A percentile compares a stretch with the other conserved stretches of the same genome.
Conservation (phyloP, 2,797 vertebrate species). For the Crypturellus tataupa region DNA sequence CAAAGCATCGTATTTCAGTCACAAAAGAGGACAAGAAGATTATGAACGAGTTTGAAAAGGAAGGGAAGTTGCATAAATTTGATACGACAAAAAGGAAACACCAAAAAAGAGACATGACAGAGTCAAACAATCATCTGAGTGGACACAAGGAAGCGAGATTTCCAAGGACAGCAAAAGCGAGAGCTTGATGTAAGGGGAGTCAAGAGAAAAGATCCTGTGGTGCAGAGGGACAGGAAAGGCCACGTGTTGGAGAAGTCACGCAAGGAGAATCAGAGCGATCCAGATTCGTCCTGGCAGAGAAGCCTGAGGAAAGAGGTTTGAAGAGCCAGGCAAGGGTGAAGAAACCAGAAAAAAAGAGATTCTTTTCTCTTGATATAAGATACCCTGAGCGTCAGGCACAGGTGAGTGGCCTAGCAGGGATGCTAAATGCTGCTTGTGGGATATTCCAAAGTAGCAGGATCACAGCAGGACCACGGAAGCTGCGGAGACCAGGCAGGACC, state of each 20-base stretch:
- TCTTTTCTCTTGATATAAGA: neutral
- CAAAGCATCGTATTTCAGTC: neutral
- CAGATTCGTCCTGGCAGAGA: neutral
- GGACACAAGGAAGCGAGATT: rapidly evolving
- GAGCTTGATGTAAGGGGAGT: neutral
- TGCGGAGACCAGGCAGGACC: neutral
- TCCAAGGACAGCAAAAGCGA: neutral
- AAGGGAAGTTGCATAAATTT: neutral
- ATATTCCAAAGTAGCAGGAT: too few species aligned
- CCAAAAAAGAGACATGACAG: neutral
- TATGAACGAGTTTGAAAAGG: neutral
- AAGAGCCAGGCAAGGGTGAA: too few species aligned
- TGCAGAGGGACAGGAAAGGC: neutral
- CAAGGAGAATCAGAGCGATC: neutral
- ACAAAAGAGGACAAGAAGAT: neutral
- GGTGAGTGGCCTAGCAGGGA: too few species aligned
- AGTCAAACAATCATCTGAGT: neutral
- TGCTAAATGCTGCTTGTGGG: too few species aligned
- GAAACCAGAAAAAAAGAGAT: neutral
- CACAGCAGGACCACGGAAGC: neutral
- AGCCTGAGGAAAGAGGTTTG: neutral
- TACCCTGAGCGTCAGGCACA: too few species aligned
- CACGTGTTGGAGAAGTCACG: neutral
- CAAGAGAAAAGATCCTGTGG: neutral
- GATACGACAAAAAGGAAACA: neutral